phyloP scores from a whole-genome alignment of 2,113 vertebrate species.

The Mustela nigripes region DNA sequence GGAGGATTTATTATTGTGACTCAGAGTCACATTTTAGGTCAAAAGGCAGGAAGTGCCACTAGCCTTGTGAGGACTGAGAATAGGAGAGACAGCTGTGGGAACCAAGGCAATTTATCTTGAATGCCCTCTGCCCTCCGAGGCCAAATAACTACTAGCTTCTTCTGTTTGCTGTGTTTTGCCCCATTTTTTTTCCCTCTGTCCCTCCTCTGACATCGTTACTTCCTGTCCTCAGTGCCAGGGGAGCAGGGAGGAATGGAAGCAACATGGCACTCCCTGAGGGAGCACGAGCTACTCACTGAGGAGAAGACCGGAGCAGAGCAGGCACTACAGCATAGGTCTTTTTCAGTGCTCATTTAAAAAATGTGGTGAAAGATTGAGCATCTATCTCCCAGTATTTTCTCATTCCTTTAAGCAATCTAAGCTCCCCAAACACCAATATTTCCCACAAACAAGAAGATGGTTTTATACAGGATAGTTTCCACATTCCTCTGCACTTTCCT shows the following conservation, averaged over 20 bases:
- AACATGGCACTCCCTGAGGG: background rate
- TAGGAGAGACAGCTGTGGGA: background rate
- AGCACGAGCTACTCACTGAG: background rate
- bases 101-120: constrained; percentile 2
- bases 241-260: background rate
- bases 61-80: background rate
- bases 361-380: background rate
- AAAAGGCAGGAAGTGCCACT: constrained; percentile 27
- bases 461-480: background rate
- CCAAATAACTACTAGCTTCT: background rate
- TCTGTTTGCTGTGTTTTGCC: constrained; percentile 32
- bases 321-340: background rate
- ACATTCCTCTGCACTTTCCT: background rate
- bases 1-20: constrained; percentile 38
- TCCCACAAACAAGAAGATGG: background rate
- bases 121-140: background rate
- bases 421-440: background rate
- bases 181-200: background rate
- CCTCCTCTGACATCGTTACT: background rate
- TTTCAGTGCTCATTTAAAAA: background rate
- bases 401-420: constrained; percentile 47
- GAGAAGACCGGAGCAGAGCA: background rate
- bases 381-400: background rate
- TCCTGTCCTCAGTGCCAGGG: no score
- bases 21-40: constrained; percentile 43